These are phyloP conservation scores for Brachionus manjavacas DNA, from an alignment of 1,140 invertebrate genomes.

Conservation along the genomic window DNA sequence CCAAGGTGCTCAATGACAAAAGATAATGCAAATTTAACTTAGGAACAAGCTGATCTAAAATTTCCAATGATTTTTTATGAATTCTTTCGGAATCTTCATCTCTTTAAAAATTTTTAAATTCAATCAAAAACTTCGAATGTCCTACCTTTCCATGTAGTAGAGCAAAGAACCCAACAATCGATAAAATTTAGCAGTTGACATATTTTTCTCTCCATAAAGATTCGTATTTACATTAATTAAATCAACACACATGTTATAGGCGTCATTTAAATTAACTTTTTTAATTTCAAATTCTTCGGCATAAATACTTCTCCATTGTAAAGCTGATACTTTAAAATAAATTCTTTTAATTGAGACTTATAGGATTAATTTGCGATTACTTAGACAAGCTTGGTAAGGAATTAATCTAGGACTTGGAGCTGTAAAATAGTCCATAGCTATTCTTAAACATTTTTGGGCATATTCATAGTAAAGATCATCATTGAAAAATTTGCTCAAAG, in stretches of 20 bases:
- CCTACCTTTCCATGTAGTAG: constrained; percentile 29
- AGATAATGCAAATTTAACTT: constrained; percentile 21
- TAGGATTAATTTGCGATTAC: not conserved
- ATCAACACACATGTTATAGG: constrained; percentile 6
- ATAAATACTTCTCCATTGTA: constrained; percentile 39
- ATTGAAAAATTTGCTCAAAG: not conserved
- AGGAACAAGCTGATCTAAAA: not conserved
- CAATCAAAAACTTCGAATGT: not conserved
- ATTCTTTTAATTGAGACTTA: not conserved
- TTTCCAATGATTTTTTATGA: constrained; percentile 31
- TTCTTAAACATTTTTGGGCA: not conserved
- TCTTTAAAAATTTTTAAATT: not conserved
- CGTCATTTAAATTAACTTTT: constrained; percentile 32
- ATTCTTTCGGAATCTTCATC: constrained; percentile 28
- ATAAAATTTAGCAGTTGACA: constrained; percentile 29
- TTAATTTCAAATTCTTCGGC: constrained; percentile 10
- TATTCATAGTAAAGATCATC: constrained; percentile 40
- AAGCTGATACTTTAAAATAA: constrained; percentile 7
- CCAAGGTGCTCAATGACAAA: constrained; percentile 16
- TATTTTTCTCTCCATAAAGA: not conserved
- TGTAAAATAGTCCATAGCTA: constrained; percentile 1
- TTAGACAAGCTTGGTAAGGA: not conserved
- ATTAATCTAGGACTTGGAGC: not conserved
- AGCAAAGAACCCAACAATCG: constrained; percentile 8
- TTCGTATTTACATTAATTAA: not conserved